phyloP scores from a whole-genome alignment of 2,113 vertebrate genomes.

The Lynx canadensis region DNA sequence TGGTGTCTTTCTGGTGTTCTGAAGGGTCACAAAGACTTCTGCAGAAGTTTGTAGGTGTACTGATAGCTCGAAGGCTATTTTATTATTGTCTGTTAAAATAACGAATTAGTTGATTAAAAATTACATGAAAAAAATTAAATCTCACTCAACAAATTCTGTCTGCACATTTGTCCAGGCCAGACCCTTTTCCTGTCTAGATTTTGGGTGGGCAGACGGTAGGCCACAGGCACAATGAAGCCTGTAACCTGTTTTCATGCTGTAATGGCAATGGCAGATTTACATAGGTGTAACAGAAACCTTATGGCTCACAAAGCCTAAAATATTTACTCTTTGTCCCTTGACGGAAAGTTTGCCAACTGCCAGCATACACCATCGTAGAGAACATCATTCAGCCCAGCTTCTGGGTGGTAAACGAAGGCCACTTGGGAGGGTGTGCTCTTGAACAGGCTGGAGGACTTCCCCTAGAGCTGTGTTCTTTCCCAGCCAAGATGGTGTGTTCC shows the following conservation, averaged over 20 bases:
- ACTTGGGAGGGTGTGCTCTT: background rate
- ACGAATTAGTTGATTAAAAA: slow-evolving; percentile 25
- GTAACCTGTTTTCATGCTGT: background rate
- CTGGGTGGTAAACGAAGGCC: background rate
- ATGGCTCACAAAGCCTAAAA: background rate
- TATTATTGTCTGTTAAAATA: slow-evolving; percentile 27
- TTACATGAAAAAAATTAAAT: background rate
- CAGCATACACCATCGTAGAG: fast-evolving
- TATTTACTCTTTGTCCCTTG: background rate
- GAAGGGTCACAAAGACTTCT: background rate
- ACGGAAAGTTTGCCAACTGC: background rate
- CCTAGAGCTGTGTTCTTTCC: background rate
- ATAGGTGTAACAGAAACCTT: background rate
- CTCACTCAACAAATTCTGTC: background rate
- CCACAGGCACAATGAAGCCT: background rate
- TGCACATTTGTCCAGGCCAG: background rate
- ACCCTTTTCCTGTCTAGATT: background rate
- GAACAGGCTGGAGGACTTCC: background rate
- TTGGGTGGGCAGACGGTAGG: background rate
- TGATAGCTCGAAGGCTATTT: background rate
- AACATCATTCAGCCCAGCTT: background rate
- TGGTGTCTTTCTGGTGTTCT: background rate
- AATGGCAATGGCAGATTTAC: background rate
- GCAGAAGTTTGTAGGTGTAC: background rate
- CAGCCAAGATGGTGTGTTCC: background rate